Evolutionary conservation across 1,140 invertebrate species (phyloP), one percentile per base, ranked within the genome.

Genomic region (Spodoptera frugiperda): DNA sequence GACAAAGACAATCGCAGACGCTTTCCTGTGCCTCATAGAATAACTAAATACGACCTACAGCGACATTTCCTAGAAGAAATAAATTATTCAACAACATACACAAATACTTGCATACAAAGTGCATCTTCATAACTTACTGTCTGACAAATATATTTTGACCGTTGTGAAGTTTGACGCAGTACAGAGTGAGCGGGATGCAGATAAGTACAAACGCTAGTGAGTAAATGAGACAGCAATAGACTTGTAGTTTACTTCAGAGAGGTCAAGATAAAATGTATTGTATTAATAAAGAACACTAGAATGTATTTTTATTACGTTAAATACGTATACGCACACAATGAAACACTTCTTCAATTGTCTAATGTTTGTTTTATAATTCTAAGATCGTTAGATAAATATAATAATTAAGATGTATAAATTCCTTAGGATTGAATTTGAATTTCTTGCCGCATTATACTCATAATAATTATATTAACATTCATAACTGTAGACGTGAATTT

Each of bases 71-170:
- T 65, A 48, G 61, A 46, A 65, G 44, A 65, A 65, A 65, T 65
- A 65, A 46, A 65, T 65, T 65, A 65, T 65, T 65, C 61, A 65
- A 65, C 44, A 65, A 46, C 57, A 44, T 17, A 65, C 61, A 17
- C 61, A 48, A 39, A 39, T 65, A 48, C 17, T 21, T 17, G 44
- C 44, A 65, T 65, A 48, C 61, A 39, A 61, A 39, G n/a, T 61
- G 57, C 57, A 61, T 61, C 15, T 15, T 9, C 57, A 39, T 30
- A 65, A 65, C 61, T 65, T 65, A 39, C 33, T 39, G 33, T 39
- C 33, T 39, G 33, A 39, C 2, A 1, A 39, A 6, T 39, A 39
- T 39, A 39, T 39, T 2, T 39, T 39, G 33, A 39, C 33, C 6
- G 6, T 39, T 39, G 33, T 39, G 9, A 39, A 39, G 33, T 39